phyloP scores from a whole-genome alignment of 2,113 vertebrate species.

The Lagopus leucura region DNA sequence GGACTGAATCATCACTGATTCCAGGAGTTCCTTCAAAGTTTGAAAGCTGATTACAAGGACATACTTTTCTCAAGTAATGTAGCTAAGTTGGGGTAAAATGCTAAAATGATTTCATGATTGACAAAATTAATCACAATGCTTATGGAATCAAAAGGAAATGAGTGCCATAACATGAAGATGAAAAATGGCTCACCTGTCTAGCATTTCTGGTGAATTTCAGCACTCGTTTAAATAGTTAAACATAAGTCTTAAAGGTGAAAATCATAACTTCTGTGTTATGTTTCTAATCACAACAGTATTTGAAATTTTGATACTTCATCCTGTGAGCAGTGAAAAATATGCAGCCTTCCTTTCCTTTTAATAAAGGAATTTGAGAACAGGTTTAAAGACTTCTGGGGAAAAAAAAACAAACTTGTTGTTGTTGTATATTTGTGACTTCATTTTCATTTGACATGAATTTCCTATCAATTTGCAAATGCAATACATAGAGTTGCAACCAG shows the following conservation, averaged over 20 bases:
- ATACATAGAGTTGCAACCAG: too few species aligned
- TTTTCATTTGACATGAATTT: too few species aligned
- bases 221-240: too few species aligned
- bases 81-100: neutral
- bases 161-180: neutral
- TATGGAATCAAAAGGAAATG: neutral
- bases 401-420: too few species aligned
- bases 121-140: neutral
- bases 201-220: neutral
- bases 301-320: too few species aligned
- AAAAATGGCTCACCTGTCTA: neutral
- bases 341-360: neutral
- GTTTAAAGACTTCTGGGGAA: too few species aligned
- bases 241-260: neutral
- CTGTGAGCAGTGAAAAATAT: neutral
- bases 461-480: too few species aligned
- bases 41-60: neutral
- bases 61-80: neutral
- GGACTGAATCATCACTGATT: neutral
- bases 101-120: neutral
- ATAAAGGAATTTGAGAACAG: neutral
- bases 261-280: neutral
- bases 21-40: neutral
- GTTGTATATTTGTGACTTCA: too few species aligned
- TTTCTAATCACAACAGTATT: neutral